Percentiles rank a stretch among this genome's conserved stretches.
These are phyloP conservation scores for Parnassius mnemosyne DNA, from an alignment of 2,888 invertebrate species.

Conservation along the genomic window DNA sequence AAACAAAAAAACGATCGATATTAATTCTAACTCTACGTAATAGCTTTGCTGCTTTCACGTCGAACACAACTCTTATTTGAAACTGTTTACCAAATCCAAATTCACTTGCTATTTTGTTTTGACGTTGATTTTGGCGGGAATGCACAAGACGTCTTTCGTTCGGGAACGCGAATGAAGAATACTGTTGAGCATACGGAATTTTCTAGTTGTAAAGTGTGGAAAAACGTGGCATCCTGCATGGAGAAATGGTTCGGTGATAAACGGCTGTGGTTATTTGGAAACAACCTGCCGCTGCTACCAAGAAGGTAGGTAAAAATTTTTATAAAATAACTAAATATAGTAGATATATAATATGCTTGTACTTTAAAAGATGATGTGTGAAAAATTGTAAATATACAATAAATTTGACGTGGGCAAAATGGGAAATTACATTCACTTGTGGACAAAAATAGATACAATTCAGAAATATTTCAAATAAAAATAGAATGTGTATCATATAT, in stretches of 20 bases:
- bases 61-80: conserved; percentile 42
- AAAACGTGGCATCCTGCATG: conserved; percentile 84
- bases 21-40: conserved; percentile 55
- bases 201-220: conserved; percentile 65
- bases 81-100: conserved; percentile 12
- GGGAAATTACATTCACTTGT: too few species aligned
- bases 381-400: too few species aligned
- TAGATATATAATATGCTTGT: too few species aligned
- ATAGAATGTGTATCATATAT: too few species aligned
- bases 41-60: conserved; percentile 56
- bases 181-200: conserved; percentile 43
- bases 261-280: conserved; percentile 94
- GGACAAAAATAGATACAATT: too few species aligned
- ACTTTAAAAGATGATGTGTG: too few species aligned
- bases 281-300: conserved; percentile 91
- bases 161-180: conserved; percentile 64
- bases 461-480: too few species aligned
- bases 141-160: conserved; percentile 43
- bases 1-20: conserved; percentile 77
- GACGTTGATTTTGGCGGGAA: conserved; percentile 59
- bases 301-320: conserved; percentile 82
- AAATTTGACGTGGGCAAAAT: too few species aligned
- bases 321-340: too few species aligned
- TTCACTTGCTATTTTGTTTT: conserved; percentile 36
- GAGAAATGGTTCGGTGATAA: conserved; percentile 97